Conservation (phyloP, 2,888 invertebrate species). For the Parnassius orleans region DNA sequence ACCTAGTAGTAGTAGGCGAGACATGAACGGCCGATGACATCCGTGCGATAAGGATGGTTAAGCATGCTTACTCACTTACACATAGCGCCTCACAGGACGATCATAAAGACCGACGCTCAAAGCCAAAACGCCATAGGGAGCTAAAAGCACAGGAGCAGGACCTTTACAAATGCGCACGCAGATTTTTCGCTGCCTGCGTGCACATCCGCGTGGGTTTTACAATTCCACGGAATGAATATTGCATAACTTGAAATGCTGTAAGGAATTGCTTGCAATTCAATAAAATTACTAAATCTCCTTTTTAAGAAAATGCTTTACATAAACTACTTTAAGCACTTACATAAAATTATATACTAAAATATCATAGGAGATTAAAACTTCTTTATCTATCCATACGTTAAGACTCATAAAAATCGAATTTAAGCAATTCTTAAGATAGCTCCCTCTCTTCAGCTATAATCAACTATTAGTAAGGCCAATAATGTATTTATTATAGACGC, state of each 20-base stretch:
- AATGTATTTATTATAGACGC: no score
- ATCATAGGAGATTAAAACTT: no score
- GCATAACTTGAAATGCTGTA: slow-evolving; percentile 17
- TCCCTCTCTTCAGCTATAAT: no score
- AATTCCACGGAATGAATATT: slow-evolving; percentile 23
- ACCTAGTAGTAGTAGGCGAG: slow-evolving; percentile 41
- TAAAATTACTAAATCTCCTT: no score
- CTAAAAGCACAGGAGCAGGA: slow-evolving; percentile 42
- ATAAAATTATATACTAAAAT: no score
- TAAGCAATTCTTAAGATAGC: no score
- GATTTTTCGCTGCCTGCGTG: slow-evolving; percentile 38
- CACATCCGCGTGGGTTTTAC: slow-evolving; percentile 26
- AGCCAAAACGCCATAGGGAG: slow-evolving; percentile 42
- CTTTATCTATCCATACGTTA: no score
- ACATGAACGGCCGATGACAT: slow-evolving; percentile 70
- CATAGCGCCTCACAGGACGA: slow-evolving; percentile 38
- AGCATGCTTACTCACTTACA: slow-evolving; percentile 39
- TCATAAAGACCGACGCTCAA: slow-evolving; percentile 42
- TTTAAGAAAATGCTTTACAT: no score
- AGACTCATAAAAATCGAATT: no score
- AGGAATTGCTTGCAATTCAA: slow-evolving; percentile 12
- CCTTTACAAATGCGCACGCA: slow-evolving; percentile 65
- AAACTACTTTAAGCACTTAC: no score
- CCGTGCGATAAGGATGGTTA: slow-evolving; percentile 49
- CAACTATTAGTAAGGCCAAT: no score